These are phyloP conservation scores for Radopholus similis DNA, from an alignment of 1,140 invertebrate genomes.

Conservation along the genomic window DNA sequence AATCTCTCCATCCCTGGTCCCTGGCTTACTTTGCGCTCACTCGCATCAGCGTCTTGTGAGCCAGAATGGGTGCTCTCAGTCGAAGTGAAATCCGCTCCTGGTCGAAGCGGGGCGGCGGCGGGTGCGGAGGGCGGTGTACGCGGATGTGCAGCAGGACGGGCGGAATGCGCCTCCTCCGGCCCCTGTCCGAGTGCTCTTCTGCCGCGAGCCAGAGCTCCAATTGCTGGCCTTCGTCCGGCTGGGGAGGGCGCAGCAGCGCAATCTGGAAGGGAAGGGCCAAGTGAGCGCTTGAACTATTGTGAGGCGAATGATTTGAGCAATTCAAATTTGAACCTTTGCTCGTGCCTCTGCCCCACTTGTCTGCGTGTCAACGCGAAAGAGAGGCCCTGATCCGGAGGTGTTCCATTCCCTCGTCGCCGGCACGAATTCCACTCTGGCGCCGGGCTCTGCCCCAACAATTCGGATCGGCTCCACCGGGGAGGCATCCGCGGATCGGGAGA, in stretches of 20 bases:
- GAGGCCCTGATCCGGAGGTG: too few relatives aligned
- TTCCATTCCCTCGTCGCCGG: neutral
- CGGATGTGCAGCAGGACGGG: conserved; percentile 12
- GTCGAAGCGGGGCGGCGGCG: conserved; percentile 32
- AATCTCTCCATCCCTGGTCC: neutral
- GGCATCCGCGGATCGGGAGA: neutral
- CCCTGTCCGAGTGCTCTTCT: conserved; percentile 10
- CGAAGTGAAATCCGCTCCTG: conserved; percentile 6
- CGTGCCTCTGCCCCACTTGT: too few relatives aligned
- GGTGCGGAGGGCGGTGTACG: neutral
- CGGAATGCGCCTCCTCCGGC: conserved; percentile 19
- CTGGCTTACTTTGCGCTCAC: conserved; percentile 32
- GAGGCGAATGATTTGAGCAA: neutral
- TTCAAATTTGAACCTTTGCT: neutral
- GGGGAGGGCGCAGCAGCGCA: neutral
- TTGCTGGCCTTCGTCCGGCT: neutral
- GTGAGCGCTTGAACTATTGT: too few relatives aligned
- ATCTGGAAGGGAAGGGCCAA: neutral
- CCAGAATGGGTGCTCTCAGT: conserved; percentile 7
- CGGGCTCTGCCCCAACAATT: neutral
- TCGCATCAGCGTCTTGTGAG: conserved; percentile 33
- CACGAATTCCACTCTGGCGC: neutral
- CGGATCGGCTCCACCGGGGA: neutral
- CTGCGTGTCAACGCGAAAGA: too few relatives aligned
- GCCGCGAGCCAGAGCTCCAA: conserved; percentile 26